Percentiles rank a stretch among this genome's conserved stretches.
phyloP scores from a whole-genome alignment of 2,888 invertebrate genomes.

The Aspidiotus rigidus region DNA sequence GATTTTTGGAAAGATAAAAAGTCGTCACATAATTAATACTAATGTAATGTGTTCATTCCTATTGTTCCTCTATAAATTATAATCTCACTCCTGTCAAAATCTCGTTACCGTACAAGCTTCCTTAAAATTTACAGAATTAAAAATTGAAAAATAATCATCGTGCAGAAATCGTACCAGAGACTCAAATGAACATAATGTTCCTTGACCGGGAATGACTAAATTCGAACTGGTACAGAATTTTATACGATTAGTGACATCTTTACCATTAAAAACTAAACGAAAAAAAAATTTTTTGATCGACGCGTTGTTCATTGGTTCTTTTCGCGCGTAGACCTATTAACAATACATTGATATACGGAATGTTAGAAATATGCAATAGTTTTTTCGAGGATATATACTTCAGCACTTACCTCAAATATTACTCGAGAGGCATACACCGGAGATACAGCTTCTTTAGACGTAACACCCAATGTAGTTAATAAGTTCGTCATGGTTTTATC shows the following conservation, averaged over 20 bases:
- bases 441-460: slow-evolving; percentile 51
- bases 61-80: too few relatives aligned
- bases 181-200: slow-evolving; percentile 73
- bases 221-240: slow-evolving; percentile 57
- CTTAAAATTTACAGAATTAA: slow-evolving; percentile 82
- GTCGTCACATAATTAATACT: too few relatives aligned
- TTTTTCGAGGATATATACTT: too few relatives aligned
- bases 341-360: not conserved
- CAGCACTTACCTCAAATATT: slow-evolving; percentile 62
- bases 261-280: slow-evolving; percentile 74
- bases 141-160: slow-evolving; percentile 70
- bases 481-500: slow-evolving; percentile 82
- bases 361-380: too few relatives aligned
- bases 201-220: slow-evolving; percentile 48
- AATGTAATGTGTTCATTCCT: too few relatives aligned
- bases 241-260: slow-evolving; percentile 70
- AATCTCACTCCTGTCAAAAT: not conserved
- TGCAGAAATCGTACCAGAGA: slow-evolving; percentile 78
- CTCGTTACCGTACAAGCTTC: slow-evolving; percentile 55
- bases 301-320: slow-evolving; percentile 35
- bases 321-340: slow-evolving; percentile 21
- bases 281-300: slow-evolving; percentile 66
- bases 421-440: slow-evolving; percentile 80
- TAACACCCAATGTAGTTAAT: slow-evolving; percentile 66
- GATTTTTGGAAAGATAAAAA: too few relatives aligned